Percentiles rank a stretch among this genome's conserved stretches.
Conservation (phyloP, 2,797 vertebrate genomes). For the Adelosebastes latens region DNA sequence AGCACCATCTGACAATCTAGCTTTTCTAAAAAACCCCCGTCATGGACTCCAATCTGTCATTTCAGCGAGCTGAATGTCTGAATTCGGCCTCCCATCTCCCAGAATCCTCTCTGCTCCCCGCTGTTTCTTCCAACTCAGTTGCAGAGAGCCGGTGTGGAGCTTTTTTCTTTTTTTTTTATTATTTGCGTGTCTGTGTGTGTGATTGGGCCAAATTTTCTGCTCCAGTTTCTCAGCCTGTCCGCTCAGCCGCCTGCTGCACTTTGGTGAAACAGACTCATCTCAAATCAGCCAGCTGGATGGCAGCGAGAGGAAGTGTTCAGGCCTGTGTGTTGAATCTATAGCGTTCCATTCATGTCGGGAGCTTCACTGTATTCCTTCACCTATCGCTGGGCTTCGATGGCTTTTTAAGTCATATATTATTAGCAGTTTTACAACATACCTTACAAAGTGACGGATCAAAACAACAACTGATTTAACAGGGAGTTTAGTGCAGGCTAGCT, state of each 20-base stretch:
- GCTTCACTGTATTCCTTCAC: not conserved
- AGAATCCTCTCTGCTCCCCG: constrained; percentile 47
- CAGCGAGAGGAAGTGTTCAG: constrained; percentile 30
- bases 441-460: not conserved
- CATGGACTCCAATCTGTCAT: constrained; percentile 14
- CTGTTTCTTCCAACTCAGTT: constrained; percentile 22
- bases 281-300: constrained; percentile 53
- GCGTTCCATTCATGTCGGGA: not conserved
- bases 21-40: not conserved
- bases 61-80: not conserved
- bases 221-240: constrained; percentile 75
- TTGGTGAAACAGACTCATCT: constrained; percentile 46
- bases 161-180: not conserved
- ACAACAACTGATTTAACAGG: too few relatives aligned
- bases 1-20: not conserved
- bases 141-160: constrained; percentile 2
- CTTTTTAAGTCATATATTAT: not conserved
- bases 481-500: not conserved
- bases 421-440: not conserved
- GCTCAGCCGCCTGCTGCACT: constrained; percentile 44
- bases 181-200: constrained; percentile 48
- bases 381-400: not conserved
- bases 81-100: constrained; percentile 16
- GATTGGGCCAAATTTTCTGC: constrained; percentile 82
- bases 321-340: constrained; percentile 11